Conservation (phyloP, 2,113 vertebrate species). For the Spheniscus mendiculus region DNA sequence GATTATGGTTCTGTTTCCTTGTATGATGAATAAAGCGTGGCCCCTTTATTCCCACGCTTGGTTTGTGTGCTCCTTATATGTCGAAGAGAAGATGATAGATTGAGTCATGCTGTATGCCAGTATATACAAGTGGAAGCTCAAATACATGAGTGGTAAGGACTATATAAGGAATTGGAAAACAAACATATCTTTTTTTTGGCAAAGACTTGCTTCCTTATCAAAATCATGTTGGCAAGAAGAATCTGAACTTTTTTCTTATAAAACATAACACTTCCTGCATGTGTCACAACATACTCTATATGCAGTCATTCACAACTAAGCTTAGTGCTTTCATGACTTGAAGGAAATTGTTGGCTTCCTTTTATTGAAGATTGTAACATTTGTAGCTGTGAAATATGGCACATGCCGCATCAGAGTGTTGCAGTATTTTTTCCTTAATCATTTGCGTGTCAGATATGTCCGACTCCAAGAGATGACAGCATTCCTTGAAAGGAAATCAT, state of each 20-base stretch:
- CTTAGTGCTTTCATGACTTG: background rate
- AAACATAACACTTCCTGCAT: background rate
- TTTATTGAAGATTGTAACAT: background rate
- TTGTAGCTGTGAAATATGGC: constrained; percentile 1
- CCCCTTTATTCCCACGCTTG: background rate
- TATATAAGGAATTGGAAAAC: background rate
- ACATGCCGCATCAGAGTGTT: background rate
- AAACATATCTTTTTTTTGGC: background rate
- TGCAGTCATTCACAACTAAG: background rate
- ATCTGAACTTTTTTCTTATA: background rate
- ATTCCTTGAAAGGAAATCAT: background rate
- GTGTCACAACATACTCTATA: background rate
- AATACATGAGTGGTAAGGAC: background rate
- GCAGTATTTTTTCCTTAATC: background rate
- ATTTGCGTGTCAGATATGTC: background rate
- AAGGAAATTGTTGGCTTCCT: background rate
- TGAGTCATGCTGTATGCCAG: background rate
- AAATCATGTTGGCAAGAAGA: background rate
- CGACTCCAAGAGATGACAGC: background rate
- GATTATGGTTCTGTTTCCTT: background rate
- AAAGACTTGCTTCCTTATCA: background rate
- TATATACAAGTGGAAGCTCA: background rate
- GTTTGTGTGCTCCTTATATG: background rate
- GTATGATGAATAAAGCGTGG: background rate
- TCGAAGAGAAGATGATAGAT: background rate